Evolutionary conservation across 1,140 invertebrate species (phyloP).

Genomic region (Tetraneura akinire): DNA sequence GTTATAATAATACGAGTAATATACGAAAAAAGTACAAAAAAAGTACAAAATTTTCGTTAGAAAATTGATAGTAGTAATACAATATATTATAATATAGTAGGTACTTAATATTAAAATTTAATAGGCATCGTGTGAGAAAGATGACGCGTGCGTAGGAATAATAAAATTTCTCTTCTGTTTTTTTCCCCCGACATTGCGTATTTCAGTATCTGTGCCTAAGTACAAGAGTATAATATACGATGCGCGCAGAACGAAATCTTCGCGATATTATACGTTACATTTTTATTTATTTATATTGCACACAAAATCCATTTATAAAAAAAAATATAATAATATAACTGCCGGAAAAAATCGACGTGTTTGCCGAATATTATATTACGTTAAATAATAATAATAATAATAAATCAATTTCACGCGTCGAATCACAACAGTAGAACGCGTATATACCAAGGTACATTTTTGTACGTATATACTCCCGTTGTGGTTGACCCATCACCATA

Average conservation of each 20-base stretch:
- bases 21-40: too few species aligned
- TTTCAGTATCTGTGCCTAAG: too few species aligned
- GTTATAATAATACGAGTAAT: too few species aligned
- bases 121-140: background rate
- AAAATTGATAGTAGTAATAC: too few species aligned
- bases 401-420: constrained; percentile 22
- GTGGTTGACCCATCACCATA: background rate
- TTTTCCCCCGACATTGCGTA: background rate
- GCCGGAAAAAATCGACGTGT: background rate
- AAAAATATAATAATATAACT: too few species aligned
- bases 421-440: background rate
- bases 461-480: too few species aligned
- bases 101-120: background rate
- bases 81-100: too few species aligned
- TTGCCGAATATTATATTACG: background rate
- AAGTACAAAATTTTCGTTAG: too few species aligned
- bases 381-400: too few species aligned
- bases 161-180: background rate
- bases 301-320: too few species aligned
- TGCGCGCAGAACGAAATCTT: too few species aligned
- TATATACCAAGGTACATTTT: background rate
- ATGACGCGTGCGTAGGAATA: background rate
- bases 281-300: too few species aligned
- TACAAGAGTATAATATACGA: background rate
- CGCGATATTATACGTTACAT: background rate